phyloP scores from a whole-genome alignment of 2,888 invertebrate genomes.

The Eupithecia tripunctaria region DNA sequence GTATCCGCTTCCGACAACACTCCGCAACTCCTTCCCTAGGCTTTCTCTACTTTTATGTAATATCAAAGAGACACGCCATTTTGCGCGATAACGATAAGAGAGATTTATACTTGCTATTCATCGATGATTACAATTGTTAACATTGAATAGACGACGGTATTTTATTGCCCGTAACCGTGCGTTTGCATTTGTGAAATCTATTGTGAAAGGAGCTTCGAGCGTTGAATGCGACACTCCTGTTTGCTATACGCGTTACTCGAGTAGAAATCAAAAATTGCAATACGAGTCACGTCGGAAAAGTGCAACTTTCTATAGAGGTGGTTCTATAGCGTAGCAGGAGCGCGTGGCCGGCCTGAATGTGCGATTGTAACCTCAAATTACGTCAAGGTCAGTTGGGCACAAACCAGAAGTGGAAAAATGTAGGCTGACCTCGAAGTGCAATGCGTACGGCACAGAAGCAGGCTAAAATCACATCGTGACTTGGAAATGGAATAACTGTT shows the following conservation, averaged over 20 bases:
- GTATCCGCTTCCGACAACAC: constrained; percentile 76
- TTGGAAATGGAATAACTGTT: background rate
- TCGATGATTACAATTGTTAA: constrained; percentile 42
- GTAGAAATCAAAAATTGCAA: constrained; percentile 58
- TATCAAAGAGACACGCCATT: constrained; percentile 37
- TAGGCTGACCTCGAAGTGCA: constrained; percentile 70
- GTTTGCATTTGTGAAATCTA: constrained; percentile 51
- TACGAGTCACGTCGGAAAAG: constrained; percentile 74
- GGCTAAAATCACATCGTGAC: background rate
- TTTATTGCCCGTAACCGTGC: constrained; percentile 46
- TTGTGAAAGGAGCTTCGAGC: constrained; percentile 54
- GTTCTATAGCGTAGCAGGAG: constrained; percentile 55
- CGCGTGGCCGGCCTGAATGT: constrained; percentile 61
- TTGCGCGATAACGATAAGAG: constrained; percentile 52
- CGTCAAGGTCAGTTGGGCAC: constrained; percentile 71
- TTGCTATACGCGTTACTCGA: constrained; percentile 46
- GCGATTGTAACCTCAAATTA: constrained; percentile 72
- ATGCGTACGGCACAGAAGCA: constrained; percentile 49
- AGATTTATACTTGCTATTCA: constrained; percentile 35
- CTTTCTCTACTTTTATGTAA: constrained; percentile 73
- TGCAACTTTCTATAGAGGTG: constrained; percentile 72
- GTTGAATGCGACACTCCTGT: constrained; percentile 45
- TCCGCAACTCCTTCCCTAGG: constrained; percentile 56
- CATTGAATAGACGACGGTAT: constrained; percentile 40
- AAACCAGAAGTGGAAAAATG: constrained; percentile 73